phyloP scores from a whole-genome alignment of 2,888 invertebrate genomes.

The Drosophila leonis region DNA sequence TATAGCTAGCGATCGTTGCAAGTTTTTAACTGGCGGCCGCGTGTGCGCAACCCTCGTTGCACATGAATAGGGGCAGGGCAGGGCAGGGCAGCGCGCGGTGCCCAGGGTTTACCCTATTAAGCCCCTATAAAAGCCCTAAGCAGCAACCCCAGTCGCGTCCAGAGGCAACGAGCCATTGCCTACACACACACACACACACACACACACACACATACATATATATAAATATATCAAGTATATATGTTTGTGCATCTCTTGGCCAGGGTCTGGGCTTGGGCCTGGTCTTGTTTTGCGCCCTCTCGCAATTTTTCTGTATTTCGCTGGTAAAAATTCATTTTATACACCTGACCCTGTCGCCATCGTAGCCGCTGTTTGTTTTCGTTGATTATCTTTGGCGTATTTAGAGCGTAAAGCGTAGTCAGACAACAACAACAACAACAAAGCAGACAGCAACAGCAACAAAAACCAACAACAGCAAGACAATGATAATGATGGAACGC shows the following conservation, averaged over 20 bases:
- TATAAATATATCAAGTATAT: background rate
- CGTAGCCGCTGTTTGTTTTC: constrained; percentile 74
- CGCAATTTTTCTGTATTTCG: constrained; percentile 8
- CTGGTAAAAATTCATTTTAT: constrained; percentile 63
- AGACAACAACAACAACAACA: constrained; percentile 44
- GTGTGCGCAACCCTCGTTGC: constrained; percentile 50
- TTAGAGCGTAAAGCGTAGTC: constrained; percentile 84
- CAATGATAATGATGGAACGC: constrained; percentile 67
- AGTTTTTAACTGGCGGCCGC: constrained; percentile 65
- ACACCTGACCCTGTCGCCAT: constrained; percentile 78
- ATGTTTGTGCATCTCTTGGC: constrained; percentile 28
- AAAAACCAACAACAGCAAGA: constrained; percentile 5
- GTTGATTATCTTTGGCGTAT: constrained; percentile 84
- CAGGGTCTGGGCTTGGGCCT: constrained; percentile 11
- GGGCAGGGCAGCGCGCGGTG: background rate
- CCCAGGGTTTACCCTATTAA: constrained; percentile 32
- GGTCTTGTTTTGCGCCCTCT: constrained; percentile 11
- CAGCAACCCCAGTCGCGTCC: constrained; percentile 46
- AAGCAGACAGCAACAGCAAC: constrained; percentile 8
- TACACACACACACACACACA: constrained; percentile 3
- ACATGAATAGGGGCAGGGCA: background rate
- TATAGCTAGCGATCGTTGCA: constrained; percentile 34
- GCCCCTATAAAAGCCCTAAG: constrained; percentile 54
- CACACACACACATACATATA: background rate
- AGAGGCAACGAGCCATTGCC: constrained; percentile 57